These are phyloP conservation scores for Phalacrocorax aristotelis DNA, from an alignment of 2,113 vertebrate species.

Conservation along the genomic window DNA sequence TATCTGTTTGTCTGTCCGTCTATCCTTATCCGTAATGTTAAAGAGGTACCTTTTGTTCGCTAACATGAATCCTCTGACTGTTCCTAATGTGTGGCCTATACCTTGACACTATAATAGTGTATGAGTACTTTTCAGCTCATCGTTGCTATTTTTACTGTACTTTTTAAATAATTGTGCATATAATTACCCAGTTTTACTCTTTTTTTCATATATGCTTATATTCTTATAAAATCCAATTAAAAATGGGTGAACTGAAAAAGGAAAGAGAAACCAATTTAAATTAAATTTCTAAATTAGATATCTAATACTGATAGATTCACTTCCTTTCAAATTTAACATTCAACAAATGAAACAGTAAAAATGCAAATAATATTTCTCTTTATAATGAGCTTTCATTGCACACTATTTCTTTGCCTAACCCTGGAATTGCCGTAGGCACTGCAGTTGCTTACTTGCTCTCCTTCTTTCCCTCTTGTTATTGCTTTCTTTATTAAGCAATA, in stretches of 20 bases:
- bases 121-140: not conserved
- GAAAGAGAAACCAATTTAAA: conserved; percentile 50
- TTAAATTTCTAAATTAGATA: conserved; percentile 53
- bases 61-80: not conserved
- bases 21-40: not conserved
- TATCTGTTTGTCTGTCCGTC: rapidly evolving
- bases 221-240: conserved; percentile 33
- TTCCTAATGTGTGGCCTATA: not conserved
- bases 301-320: conserved; percentile 33
- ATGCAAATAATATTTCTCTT: conserved; percentile 49
- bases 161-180: conserved; percentile 46
- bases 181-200: conserved; percentile 32
- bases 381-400: conserved; percentile 29
- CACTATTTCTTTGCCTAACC: not conserved
- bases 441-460: not conserved
- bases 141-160: not conserved
- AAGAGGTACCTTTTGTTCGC: not conserved
- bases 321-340: conserved; percentile 8
- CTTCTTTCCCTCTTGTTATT: not conserved
- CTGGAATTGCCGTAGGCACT: not conserved
- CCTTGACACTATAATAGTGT: not conserved
- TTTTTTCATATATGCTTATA: not conserved
- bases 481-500: conserved; percentile 32
- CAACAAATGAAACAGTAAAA: conserved; percentile 45
- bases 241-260: conserved; percentile 16